Conservation (phyloP, 2,888 invertebrate species). For the Hedychridium roseum region DNA sequence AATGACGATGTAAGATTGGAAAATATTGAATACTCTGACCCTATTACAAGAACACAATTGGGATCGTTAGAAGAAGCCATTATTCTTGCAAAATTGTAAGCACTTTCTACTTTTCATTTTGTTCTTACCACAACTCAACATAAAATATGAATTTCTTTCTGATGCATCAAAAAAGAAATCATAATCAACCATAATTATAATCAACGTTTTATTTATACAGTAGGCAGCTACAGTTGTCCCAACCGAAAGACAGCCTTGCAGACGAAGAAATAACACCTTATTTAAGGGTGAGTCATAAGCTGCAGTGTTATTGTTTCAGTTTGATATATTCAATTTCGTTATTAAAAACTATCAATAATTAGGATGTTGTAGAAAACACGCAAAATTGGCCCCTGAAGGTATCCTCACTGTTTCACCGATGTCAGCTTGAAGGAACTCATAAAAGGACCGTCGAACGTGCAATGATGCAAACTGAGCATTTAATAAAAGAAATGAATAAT, state of each 20-base stretch:
- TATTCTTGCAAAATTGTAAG: conserved; percentile 78
- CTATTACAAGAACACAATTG: conserved; percentile 66
- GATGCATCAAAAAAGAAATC: conserved; percentile 2
- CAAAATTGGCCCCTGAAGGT: conserved; percentile 77
- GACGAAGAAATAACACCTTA: conserved; percentile 86
- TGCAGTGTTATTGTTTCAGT: too few species aligned
- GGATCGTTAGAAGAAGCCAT: conserved; percentile 81
- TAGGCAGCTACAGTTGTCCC: conserved; percentile 76
- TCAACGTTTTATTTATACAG: too few species aligned
- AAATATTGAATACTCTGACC: conserved; percentile 75
- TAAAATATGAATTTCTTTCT: conserved; percentile 4
- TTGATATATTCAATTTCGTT: conserved; percentile 9
- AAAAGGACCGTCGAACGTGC: conserved; percentile 88
- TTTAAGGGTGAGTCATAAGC: conserved; percentile 64
- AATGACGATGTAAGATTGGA: conserved; percentile 90
- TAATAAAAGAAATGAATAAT: conserved; percentile 69
- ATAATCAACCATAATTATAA: too few species aligned
- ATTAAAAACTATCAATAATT: conserved; percentile 12
- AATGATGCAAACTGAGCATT: conserved; percentile 84
- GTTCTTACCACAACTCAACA: too few species aligned
- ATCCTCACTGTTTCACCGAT: conserved; percentile 78
- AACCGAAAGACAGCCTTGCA: conserved; percentile 81
- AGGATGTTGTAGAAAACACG: conserved; percentile 61
- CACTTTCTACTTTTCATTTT: conserved; percentile 8
- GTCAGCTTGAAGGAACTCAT: conserved; percentile 78